Base-by-base conservation (phyloP, 2,888 invertebrate genomes). In the Oxystoma pomonae region DNA sequence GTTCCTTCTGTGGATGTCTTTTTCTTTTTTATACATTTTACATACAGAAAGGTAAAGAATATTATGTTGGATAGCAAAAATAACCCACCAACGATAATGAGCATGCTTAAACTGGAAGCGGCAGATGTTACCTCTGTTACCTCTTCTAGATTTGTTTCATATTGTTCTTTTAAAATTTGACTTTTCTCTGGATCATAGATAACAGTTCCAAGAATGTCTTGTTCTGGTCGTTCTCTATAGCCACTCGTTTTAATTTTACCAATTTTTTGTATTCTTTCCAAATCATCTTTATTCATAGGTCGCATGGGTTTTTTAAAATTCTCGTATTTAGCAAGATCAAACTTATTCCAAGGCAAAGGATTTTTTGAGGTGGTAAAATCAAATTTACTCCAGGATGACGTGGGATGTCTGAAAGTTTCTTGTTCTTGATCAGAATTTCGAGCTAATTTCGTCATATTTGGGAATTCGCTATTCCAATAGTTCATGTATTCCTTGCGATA, bases 391-490 rank as follows among this genome's bases (percentile, higher is more conserved):
- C 19, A 17, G 12, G n/a, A 50, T 19, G 53, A 9, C 16, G 64
- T 16, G 52, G 66, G 65, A 21, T 62, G 49, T 7, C 64, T 59
- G 9, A 60, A 20, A 16, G n/a, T 64, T 60, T 20, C 61, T n/a
- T n/a, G n/a, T 18, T 57, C 68, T 87, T 56, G 69, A 64, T 35
- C 3, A 35, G 12, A 35, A 12, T 35, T 35, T 12, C 12, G 5
- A 19, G n/a, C 53, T 12, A 60, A 20, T 16, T 22, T 86, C 73
- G 89, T 83, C 70, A 90, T 85, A 69, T 88, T 86, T 0, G 94
- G 94, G 57, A 96, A 83, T 52, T 87, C 85, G 61, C 92, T 88
- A 69, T 91, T 88, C 96, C 96, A 96, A 74, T 91, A 93, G 56
- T 86, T 87, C 74, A 93, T 88, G 74, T 90, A 90, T 67, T 88